Base-by-base conservation (phyloP, 92 coral and sea anemone genomes). In the Bergia puertoricense region DNA sequence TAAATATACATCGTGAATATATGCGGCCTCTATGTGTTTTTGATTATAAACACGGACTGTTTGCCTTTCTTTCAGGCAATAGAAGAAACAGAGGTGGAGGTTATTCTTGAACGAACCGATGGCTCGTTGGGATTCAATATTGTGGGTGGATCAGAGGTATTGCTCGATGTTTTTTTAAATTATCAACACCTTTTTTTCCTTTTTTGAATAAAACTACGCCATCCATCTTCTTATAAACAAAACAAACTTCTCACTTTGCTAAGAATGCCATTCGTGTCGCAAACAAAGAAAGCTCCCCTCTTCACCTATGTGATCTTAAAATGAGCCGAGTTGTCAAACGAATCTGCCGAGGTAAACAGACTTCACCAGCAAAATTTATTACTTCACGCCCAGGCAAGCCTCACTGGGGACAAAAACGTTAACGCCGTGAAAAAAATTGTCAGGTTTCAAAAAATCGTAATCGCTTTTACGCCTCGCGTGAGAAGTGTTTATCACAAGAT, bases 51-150 rank as follows among this genome's bases (percentile, higher is more conserved):
- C 83, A 85, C 76, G 78, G 71, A 76, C 88, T 89, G 90, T 90
- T 89, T 92, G 95, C 88, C 88, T 89, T 92, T 80, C 54, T 89
- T 93, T 88, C 91, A 97, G 99, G 92, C 94, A 40, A 94, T 94
- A 74, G 97, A 94, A 68, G 96, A 96, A 54, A 95, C 89, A 86
- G 96, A 97, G 81, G 96, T 97, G 22, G 95, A 94, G 80, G 94
- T 97, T 14, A 81, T 90, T 39, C 93, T 97, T 38, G 94, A 89
- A 38, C 96, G 98, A 2, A 90, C 86, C 20, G 96, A 93, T 50
- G 99, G 98, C 16, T 92, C 96, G 38, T 90, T 97, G 40, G 99
- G 99, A 20, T 93, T 97, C 77, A 97, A 97, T 90, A 97, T 97
- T 68, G 93, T 96, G 94, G 99, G 99, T 23, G 98, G 98, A 90